Base-by-base conservation (phyloP, 1,140 invertebrate species). In the Neodiprion fabricii region DNA sequence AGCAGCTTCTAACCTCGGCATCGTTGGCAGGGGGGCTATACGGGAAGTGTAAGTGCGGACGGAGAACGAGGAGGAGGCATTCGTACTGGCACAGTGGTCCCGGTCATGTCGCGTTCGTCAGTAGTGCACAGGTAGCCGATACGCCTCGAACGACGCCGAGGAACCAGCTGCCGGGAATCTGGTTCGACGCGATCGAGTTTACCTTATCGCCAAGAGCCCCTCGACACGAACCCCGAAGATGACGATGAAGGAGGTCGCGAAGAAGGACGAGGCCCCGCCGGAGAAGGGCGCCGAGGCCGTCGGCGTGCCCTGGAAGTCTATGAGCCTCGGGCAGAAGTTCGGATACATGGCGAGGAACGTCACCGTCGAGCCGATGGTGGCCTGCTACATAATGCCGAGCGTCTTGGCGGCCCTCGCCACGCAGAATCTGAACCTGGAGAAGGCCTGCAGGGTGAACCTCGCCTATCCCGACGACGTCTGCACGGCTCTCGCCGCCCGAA, bases 391-490 rank as follows among this genome's bases (percentile, higher is more conserved):
- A 14, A 94, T 95, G 89, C 93, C 94, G 1, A 93, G 93, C 74
- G 93, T 95, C 14, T 85, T 95, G 1, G 93, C 94, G 1, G 91
- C 91, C n/a, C 83, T 95, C 61, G 94, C 94, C 21, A 94, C 93
- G 14, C 94, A 95, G 84, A 95, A 96, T 85, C 87, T 96, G 14
- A 95, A 95, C 80, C 89, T 96, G 79, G 94, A 96, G 84, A 96
- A 96, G 85, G 95, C 95, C 0, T 96, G 95, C 81, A 87, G 94
- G 72, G 94, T 96, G 0, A 96, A 96, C 85, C 89, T 96, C 73
- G 90, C 85, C 11, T 94, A 94, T 76, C 89, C 91, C 1, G 90
- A 91, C 66, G 90, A 92, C 71, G 89, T 95, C 1, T 96, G 95
- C 83, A 91, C 93, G 76, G 92, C 93, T 0, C 83, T 96, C 14